A percentile compares a stretch with the other conserved stretches of the same genome.
These are phyloP conservation scores for Colistium nudipinnis DNA, from an alignment of 2,113 vertebrate species.

Conservation along the genomic window DNA sequence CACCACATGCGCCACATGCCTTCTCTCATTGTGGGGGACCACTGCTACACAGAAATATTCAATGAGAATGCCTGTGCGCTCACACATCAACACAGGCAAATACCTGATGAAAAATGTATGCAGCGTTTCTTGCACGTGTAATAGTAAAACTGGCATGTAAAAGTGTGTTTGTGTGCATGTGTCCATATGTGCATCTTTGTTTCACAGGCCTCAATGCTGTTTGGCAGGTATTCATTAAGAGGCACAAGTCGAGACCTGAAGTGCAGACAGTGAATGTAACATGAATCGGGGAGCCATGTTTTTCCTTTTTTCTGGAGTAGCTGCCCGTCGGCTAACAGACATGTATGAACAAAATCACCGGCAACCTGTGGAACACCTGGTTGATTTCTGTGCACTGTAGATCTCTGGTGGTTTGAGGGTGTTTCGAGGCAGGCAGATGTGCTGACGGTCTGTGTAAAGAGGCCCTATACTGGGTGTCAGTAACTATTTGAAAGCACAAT, in stretches of 20 bases:
- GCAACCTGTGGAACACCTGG: conserved; percentile 40
- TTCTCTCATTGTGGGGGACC: conserved; percentile 6
- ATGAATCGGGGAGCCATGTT: conserved; percentile 55
- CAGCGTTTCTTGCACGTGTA: no score
- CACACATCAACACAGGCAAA: conserved; percentile 19
- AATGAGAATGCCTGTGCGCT: conserved; percentile 17
- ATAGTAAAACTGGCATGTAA: no score
- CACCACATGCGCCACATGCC: conserved; percentile 32
- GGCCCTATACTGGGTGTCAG: no score
- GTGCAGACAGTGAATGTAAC: conserved; percentile 58
- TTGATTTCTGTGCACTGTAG: conserved; percentile 7
- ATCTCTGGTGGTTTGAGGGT: not conserved
- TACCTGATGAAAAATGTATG: no score
- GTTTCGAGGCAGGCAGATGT: not conserved
- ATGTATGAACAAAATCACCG: conserved; percentile 62
- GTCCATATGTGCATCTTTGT: conserved; percentile 35
- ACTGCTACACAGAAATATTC: conserved; percentile 30
- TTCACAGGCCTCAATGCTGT: conserved; percentile 20
- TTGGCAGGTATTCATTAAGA: conserved; percentile 70
- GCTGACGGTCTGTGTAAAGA: not conserved
- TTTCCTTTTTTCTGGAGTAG: conserved; percentile 35
- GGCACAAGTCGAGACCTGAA: conserved; percentile 74
- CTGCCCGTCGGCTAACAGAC: conserved; percentile 41
- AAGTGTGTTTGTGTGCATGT: conserved; percentile 6
- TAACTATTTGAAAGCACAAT: not conserved